phyloP scores from a whole-genome alignment of 2,797 vertebrate genomes.

The Erethizon dorsatum region DNA sequence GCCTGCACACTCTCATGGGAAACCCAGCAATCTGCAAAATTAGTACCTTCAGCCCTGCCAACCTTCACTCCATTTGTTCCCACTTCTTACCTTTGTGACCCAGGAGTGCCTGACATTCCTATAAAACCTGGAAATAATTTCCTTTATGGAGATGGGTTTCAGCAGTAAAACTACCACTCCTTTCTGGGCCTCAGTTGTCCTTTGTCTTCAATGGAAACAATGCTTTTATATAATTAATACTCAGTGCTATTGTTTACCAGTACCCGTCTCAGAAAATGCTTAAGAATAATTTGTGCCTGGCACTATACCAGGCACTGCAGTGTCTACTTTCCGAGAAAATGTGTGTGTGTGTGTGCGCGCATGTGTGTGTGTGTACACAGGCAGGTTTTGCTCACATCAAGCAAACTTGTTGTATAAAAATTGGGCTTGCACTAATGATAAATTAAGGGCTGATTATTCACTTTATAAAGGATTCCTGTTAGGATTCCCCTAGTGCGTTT shows the following conservation, averaged over 20 bases:
- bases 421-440: constrained; percentile 72
- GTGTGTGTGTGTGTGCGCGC: background rate
- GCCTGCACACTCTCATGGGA: background rate
- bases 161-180: background rate
- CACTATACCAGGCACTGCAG: no score
- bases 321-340: background rate
- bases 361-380: no score
- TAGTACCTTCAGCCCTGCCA: no score
- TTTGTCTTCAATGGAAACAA: background rate
- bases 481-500: constrained; percentile 72
- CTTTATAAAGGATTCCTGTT: constrained; percentile 73
- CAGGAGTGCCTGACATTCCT: background rate
- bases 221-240: background rate
- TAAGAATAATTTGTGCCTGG: background rate
- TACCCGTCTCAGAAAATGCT: background rate
- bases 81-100: background rate
- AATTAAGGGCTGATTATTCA: constrained; percentile 74
- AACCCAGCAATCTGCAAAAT: fast-evolving
- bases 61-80: background rate
- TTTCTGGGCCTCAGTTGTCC: constrained; percentile 7
- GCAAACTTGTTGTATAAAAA: constrained; percentile 57
- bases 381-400: constrained; percentile 56
- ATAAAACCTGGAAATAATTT: background rate
- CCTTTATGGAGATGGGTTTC: background rate
- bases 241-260: background rate